These are phyloP conservation scores for Drosophila seclusa DNA, from an alignment of 2,888 invertebrate species.

Conservation along the genomic window DNA sequence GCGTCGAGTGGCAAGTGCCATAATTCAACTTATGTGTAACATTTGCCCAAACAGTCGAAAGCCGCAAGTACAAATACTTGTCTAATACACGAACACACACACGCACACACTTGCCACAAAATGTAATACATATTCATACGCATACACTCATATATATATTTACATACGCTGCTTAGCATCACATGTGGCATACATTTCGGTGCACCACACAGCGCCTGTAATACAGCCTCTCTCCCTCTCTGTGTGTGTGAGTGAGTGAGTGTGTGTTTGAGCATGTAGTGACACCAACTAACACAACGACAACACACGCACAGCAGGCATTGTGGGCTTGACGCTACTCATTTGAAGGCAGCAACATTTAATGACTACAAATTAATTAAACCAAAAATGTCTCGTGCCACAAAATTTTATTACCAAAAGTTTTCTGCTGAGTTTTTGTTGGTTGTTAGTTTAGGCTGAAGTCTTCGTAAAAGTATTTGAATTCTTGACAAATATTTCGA, in stretches of 20 bases:
- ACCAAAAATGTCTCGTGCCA: conserved; percentile 59
- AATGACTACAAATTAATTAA: conserved; percentile 78
- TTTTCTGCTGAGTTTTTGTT: conserved; percentile 32
- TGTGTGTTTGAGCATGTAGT: conserved; percentile 34
- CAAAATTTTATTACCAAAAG: conserved; percentile 60
- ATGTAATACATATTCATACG: conserved; percentile 62
- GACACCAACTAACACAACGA: conserved; percentile 54
- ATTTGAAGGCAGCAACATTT: conserved; percentile 53
- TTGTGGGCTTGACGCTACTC: conserved; percentile 17
- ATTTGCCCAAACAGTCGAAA: conserved; percentile 40
- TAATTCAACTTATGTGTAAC: conserved; percentile 62
- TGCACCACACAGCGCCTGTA: conserved; percentile 63
- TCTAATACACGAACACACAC: conserved; percentile 33
- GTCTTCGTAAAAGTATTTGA: background rate
- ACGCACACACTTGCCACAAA: conserved; percentile 36
- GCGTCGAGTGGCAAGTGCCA: conserved; percentile 49
- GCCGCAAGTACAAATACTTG: conserved; percentile 74
- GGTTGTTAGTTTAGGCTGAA: background rate
- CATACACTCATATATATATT: conserved; percentile 9
- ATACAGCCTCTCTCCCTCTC: conserved; percentile 17
- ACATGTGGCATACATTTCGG: conserved; percentile 61
- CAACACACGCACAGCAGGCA: conserved; percentile 34
- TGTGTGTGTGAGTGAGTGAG: conserved; percentile 2
- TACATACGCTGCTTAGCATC: conserved; percentile 50
- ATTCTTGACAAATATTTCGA: background rate